Percentiles rank a stretch among this genome's conserved stretches.
These are phyloP conservation scores for Frieseomelitta varia DNA, from an alignment of 1,140 invertebrate genomes.

Conservation along the genomic window DNA sequence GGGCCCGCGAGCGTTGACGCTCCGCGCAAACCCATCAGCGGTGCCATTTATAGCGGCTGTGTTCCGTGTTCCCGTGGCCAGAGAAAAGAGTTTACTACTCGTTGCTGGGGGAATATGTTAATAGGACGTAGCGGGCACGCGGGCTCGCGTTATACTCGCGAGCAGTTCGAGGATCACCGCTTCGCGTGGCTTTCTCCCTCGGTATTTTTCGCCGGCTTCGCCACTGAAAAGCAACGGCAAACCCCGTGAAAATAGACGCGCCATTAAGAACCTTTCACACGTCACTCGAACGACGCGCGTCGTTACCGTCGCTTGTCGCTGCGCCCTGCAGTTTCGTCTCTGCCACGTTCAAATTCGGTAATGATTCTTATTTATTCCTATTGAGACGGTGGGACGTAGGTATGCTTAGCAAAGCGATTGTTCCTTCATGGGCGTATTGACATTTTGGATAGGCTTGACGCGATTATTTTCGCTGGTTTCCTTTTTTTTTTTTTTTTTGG, in stretches of 20 bases:
- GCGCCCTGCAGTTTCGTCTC: constrained; percentile 20
- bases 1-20: constrained; percentile 62
- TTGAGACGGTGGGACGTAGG: constrained; percentile 9
- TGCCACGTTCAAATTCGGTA: constrained; percentile 26
- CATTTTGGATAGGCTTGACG: background rate
- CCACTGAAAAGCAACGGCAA: constrained; percentile 43
- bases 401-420: background rate
- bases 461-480: background rate
- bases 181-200: constrained; percentile 13
- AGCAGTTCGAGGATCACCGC: constrained; percentile 33
- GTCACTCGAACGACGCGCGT: constrained; percentile 51
- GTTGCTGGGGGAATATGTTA: constrained; percentile 62
- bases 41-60: constrained; percentile 73
- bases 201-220: constrained; percentile 47
- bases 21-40: constrained; percentile 75
- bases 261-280: constrained; percentile 62
- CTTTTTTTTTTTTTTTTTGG: too few species aligned
- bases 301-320: constrained; percentile 61
- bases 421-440: background rate
- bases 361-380: constrained; percentile 61
- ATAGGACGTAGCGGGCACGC: constrained; percentile 50
- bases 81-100: constrained; percentile 66
- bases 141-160: constrained; percentile 30
- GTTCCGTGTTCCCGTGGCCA: constrained; percentile 40
- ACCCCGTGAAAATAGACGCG: constrained; percentile 53